These are phyloP conservation scores for Dolichoris vasculosae DNA, from an alignment of 1,140 invertebrate genomes.

Conservation along the genomic window DNA sequence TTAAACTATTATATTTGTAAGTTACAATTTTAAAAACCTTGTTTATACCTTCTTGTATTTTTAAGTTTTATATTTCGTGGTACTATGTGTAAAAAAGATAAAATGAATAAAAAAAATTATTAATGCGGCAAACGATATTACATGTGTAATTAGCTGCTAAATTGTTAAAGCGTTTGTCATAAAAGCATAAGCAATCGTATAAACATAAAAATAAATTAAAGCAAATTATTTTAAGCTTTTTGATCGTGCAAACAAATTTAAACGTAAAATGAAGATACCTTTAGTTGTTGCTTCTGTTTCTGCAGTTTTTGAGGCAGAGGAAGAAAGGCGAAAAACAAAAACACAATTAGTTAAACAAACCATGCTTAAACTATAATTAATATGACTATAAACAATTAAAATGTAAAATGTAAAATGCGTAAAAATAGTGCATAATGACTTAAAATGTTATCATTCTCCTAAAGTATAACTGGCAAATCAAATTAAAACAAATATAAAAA, in stretches of 20 bases:
- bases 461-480: background rate
- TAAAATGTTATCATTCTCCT: background rate
- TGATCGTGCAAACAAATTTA: slow-evolving; percentile 29
- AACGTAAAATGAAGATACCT: slow-evolving; percentile 51
- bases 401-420: slow-evolving; percentile 67
- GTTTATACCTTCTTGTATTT: background rate
- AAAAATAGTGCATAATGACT: slow-evolving; percentile 57
- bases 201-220: slow-evolving; percentile 18
- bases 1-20: background rate
- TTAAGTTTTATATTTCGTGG: background rate
- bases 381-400: slow-evolving; percentile 43
- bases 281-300: slow-evolving; percentile 42
- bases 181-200: background rate
- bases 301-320: slow-evolving; percentile 35
- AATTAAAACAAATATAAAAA: background rate
- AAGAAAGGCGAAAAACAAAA: slow-evolving; percentile 46
- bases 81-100: background rate
- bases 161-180: background rate
- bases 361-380: slow-evolving; percentile 44
- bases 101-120: background rate
- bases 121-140: background rate
- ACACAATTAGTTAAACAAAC: slow-evolving; percentile 46
- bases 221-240: background rate
- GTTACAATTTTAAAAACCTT: background rate
- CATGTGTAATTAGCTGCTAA: background rate